A percentile compares a stretch with the other conserved stretches of the same genome.
phyloP scores from a whole-genome alignment of 2,797 vertebrate species.

The Lates japonicus region DNA sequence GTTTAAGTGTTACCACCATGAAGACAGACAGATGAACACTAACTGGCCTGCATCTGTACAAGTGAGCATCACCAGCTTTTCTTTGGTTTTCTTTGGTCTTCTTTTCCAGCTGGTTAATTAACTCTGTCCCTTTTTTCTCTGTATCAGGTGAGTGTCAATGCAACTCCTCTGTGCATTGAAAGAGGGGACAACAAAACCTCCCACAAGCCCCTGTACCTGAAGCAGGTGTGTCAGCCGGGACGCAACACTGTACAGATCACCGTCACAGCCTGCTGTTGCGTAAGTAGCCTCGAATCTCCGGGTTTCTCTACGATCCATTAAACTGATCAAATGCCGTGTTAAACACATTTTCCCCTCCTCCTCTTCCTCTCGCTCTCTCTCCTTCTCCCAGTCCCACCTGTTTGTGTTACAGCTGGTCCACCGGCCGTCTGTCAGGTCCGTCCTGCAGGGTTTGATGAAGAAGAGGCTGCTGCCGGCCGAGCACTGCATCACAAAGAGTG shows the following conservation, averaged over 20 bases:
- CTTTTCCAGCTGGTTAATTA: not conserved
- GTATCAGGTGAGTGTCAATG: slow-evolving; percentile 92
- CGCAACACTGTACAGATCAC: slow-evolving; percentile 99
- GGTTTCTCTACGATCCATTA: too few species aligned
- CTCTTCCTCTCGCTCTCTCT: too few species aligned
- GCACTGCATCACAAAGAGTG: slow-evolving; percentile 97
- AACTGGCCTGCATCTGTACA: slow-evolving; percentile 98
- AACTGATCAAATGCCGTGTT: not conserved
- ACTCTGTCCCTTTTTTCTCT: not conserved
- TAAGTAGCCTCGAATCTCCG: slow-evolving; percentile 78
- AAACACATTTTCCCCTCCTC: not conserved
- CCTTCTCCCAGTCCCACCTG: slow-evolving; percentile 90
- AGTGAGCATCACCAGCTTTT: slow-evolving; percentile 88
- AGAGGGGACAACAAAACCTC: slow-evolving; percentile 97
- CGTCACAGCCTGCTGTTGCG: slow-evolving; percentile 96
- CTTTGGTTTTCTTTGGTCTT: slow-evolving; percentile 21
- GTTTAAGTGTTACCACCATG: slow-evolving; percentile 98
- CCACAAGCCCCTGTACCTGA: slow-evolving; percentile 96
- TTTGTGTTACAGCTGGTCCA: slow-evolving; percentile 97
- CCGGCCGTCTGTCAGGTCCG: slow-evolving; percentile 93
- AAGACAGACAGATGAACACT: slow-evolving; percentile 97
- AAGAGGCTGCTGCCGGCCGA: slow-evolving; percentile 96
- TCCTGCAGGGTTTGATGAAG: slow-evolving; percentile 95
- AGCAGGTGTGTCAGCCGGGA: slow-evolving; percentile 96
- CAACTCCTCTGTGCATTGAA: slow-evolving; percentile 94